Percentiles rank a stretch among this genome's conserved stretches.
Evolutionary conservation across 2,888 invertebrate genomes (phyloP).

Genomic region (Leptura quadrifasciata): DNA sequence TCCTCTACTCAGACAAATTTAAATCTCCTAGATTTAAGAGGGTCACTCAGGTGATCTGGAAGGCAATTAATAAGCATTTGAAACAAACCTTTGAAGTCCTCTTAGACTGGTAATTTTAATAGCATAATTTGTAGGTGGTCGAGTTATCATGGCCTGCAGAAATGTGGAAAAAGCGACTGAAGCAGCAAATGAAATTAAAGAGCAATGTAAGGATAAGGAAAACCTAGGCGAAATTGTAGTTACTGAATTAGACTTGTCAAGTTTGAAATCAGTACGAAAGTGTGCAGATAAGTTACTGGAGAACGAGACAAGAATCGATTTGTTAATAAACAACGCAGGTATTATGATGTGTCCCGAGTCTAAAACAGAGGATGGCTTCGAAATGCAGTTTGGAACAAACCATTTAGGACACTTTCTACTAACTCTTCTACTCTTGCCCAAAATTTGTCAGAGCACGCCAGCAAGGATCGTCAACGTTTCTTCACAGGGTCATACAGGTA

Average conservation of each 20-base stretch:
- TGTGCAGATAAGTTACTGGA: constrained; percentile 72
- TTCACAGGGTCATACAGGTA: constrained; percentile 67
- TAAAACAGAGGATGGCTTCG: constrained; percentile 80
- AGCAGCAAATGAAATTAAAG: constrained; percentile 76
- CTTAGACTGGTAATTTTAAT: not conserved
- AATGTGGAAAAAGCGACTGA: constrained; percentile 75
- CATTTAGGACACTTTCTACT: constrained; percentile 75
- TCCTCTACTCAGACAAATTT: too few relatives aligned
- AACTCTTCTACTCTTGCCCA: constrained; percentile 72
- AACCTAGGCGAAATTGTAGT: constrained; percentile 72
- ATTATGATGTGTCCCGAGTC: constrained; percentile 80
- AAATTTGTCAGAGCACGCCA: constrained; percentile 76
- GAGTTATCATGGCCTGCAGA: constrained; percentile 78
- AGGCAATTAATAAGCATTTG: too few relatives aligned
- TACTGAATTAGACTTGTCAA: too few relatives aligned
- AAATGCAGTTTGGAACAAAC: constrained; percentile 81
- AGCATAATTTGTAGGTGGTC: too few relatives aligned
- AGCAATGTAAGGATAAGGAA: constrained; percentile 67
- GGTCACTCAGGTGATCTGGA: too few relatives aligned
- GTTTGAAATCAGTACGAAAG: constrained; percentile 64
- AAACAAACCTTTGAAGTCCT: too few relatives aligned
- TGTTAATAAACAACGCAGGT: constrained; percentile 84
- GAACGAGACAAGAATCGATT: constrained; percentile 76
- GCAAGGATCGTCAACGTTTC: constrained; percentile 74
- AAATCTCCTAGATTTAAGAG: too few relatives aligned